phyloP scores from a whole-genome alignment of 2,888 invertebrate species.

The Cryptocheilus praepositus region DNA sequence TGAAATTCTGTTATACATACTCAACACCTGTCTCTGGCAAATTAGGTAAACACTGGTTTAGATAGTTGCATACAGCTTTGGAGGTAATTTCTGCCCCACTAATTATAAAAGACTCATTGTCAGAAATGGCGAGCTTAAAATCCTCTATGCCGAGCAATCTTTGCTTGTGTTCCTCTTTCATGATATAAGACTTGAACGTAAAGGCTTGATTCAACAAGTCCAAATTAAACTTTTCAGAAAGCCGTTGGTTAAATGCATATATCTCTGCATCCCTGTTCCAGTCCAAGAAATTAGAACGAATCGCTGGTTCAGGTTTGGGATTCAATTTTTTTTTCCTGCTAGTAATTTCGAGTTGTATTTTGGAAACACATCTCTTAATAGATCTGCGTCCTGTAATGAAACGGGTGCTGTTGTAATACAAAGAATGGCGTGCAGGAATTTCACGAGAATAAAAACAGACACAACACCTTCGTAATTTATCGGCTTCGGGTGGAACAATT shows the following conservation, averaged over 20 bases:
- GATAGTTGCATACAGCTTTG: conserved; percentile 81
- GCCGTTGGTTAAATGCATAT: conserved; percentile 89
- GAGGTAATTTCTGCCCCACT: conserved; percentile 83
- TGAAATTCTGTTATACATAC: conserved; percentile 68
- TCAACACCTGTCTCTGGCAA: conserved; percentile 86
- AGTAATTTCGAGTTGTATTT: conserved; percentile 81
- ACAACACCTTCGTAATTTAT: too few species aligned
- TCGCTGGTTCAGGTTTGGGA: conserved; percentile 67
- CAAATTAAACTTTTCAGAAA: conserved; percentile 88
- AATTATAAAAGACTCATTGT: conserved; percentile 82
- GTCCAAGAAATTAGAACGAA: conserved; percentile 82
- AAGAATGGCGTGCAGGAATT: neutral
- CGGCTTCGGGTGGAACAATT: too few species aligned
- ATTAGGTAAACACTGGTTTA: conserved; percentile 82
- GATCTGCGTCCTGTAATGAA: conserved; percentile 67
- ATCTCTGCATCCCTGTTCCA: conserved; percentile 94
- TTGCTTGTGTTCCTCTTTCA: conserved; percentile 82
- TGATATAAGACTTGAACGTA: conserved; percentile 86
- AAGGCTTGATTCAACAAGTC: conserved; percentile 85
- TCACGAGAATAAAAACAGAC: too few species aligned
- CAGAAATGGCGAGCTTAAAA: conserved; percentile 77
- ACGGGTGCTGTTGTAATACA: conserved; percentile 10
- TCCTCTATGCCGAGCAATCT: conserved; percentile 83
- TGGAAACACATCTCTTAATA: conserved; percentile 81
- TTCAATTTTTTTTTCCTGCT: conserved; percentile 76